Base-by-base conservation (phyloP, 2,113 vertebrate genomes). In the Solea solea region DNA sequence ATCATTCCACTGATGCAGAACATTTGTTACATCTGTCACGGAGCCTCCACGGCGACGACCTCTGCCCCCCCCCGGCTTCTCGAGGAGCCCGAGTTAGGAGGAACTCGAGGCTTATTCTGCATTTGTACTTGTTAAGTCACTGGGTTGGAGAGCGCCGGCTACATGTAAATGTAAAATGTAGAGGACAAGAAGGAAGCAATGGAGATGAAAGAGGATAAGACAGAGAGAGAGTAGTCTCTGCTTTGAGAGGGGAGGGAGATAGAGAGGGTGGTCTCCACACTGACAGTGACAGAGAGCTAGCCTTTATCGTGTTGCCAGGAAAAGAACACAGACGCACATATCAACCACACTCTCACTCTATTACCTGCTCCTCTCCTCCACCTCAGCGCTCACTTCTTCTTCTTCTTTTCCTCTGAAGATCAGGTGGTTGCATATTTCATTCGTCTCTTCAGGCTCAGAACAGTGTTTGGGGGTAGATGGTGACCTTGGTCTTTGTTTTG, bases 281-380 rank as follows among this genome's bases (percentile, higher is more conserved):
- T 86, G 88, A 90, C 76, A 86, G 82, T 82, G 81, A 85, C 84
- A 49, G 82, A 88, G 85, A 52, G 69, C 41, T 7, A 58, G 76
- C 64, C 67, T 83, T 87, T 83, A 87, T 83, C 49, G 15, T 68
- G 79, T 73, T 80, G 80, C 83, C 78, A 76, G 82, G 78, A 86
- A 88, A 86, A 76, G 63, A 82, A 81, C 85, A 87, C 87, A 85
- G 80, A 63, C 9, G 65, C 74, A 79, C 55, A 79, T 59, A 86
- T 78, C 86, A 78, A 15, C 57, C 14, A 46, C 42, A 8, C 61
- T 73, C 71, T 63, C 53, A 63, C 81, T 87, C 83, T 57, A 16
- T 75, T 76, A 81, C 75, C 67, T 27, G 49, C 10, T n/a, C 56
- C 39, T 53, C 49, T 56, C 64, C 16, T 11, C 48, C 48, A 53